Percentiles rank a stretch among this genome's conserved stretches.
phyloP scores from a whole-genome alignment of 2,888 invertebrate genomes.

The Synergus laeviventris region DNA sequence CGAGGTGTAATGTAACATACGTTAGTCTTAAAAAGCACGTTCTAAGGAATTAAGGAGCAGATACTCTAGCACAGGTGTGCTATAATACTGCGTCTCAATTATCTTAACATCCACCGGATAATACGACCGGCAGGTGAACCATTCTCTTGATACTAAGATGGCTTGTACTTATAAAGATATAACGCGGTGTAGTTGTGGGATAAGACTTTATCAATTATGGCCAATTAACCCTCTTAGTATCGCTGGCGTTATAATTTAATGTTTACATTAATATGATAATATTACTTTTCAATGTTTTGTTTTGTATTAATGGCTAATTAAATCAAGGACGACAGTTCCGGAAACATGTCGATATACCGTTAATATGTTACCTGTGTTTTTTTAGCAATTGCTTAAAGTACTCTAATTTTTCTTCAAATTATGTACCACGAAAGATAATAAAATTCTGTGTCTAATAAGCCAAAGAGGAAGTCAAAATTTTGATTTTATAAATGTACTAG shows the following conservation, averaged over 20 bases:
- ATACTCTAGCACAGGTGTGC: conserved; percentile 53
- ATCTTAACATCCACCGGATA: conserved; percentile 54
- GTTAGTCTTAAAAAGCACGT: conserved; percentile 24
- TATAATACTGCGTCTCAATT: conserved; percentile 53
- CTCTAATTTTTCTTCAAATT: no score
- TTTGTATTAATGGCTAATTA: no score
- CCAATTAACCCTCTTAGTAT: conserved; percentile 22
- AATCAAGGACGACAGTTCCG: no score
- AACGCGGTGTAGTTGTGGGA: conserved; percentile 6
- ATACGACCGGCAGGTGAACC: conserved; percentile 53
- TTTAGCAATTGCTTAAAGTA: no score
- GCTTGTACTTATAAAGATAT: conserved; percentile 29
- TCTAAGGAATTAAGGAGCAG: conserved; percentile 26
- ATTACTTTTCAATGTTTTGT: neutral
- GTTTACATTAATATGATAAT: neutral
- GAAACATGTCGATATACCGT: no score
- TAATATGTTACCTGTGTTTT: no score
- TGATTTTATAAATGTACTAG: no score
- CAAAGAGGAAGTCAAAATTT: no score
- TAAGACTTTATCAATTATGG: conserved; percentile 29
- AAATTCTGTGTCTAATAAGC: no score
- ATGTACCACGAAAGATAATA: no score
- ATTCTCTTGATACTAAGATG: conserved; percentile 38
- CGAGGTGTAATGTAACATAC: neutral
- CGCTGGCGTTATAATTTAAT: neutral